A percentile compares a stretch with the other conserved stretches of the same genome.
These are phyloP conservation scores for Pantala flavescens DNA, from an alignment of 1,140 invertebrate genomes.

Conservation along the genomic window DNA sequence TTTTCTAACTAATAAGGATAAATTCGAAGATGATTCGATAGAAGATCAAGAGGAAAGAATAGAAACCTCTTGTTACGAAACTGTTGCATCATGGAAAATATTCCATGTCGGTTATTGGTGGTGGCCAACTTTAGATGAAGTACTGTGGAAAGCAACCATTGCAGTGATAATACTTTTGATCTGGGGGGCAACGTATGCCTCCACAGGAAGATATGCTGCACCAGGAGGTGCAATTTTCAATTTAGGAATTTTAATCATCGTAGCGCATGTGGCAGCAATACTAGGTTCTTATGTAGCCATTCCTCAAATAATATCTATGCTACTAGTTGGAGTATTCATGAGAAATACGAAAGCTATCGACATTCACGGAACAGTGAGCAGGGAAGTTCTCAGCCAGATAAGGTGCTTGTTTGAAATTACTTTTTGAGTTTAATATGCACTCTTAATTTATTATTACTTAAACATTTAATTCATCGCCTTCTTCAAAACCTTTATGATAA, in stretches of 20 bases:
- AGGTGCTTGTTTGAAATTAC: neutral
- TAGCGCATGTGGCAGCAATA: neutral
- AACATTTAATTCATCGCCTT: no score
- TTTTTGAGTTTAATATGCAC: no score
- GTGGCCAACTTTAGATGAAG: neutral
- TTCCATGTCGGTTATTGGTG: neutral
- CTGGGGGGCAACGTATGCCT: neutral
- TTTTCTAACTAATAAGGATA: no score
- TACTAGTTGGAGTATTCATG: constrained; percentile 32
- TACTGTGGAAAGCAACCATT: neutral
- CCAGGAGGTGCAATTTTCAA: neutral
- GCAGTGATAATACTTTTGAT: neutral
- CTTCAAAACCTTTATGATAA: no score
- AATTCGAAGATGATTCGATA: no score
- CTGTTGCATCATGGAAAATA: no score
- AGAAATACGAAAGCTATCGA: constrained; percentile 27
- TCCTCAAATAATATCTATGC: constrained; percentile 39
- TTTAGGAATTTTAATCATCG: neutral
- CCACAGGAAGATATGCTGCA: neutral
- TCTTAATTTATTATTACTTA: no score
- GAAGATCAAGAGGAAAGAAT: no score
- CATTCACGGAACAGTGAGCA: neutral
- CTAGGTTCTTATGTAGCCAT: constrained; percentile 21
- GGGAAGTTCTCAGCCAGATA: neutral
- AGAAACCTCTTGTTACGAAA: no score